Conservation (phyloP, 2,797 vertebrate species). For the Acanthopagrus latus region DNA sequence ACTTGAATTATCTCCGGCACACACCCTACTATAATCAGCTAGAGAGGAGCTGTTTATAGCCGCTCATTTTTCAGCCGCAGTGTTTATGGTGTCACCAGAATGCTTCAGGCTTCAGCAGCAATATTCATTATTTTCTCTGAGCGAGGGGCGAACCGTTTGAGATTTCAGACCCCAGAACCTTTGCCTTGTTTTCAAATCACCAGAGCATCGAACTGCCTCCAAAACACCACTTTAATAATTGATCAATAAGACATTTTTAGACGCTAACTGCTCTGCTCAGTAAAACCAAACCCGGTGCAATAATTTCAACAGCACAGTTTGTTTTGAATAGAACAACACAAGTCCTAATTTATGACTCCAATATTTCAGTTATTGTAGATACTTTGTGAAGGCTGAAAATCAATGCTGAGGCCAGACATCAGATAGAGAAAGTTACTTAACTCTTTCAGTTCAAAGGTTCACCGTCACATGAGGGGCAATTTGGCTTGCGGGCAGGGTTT, state of each 20-base stretch:
- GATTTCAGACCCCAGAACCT: slow-evolving; percentile 15
- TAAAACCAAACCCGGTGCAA: slow-evolving; percentile 6
- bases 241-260: neutral
- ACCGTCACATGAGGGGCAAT: slow-evolving; percentile 19
- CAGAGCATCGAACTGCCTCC: slow-evolving; percentile 14
- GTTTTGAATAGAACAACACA: slow-evolving; percentile 4
- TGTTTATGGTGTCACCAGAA: slow-evolving; percentile 29
- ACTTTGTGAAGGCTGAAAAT: slow-evolving; percentile 11
- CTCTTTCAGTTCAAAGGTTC: slow-evolving; percentile 18
- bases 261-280: slow-evolving; percentile 9
- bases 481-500: slow-evolving; percentile 28
- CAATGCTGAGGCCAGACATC: slow-evolving; percentile 9
- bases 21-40: slow-evolving; percentile 9
- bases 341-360: slow-evolving; percentile 10
- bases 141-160: neutral
- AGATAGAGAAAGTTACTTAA: slow-evolving; percentile 7
- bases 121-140: slow-evolving; percentile 13
- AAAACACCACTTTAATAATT: slow-evolving; percentile 25
- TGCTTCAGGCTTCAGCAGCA: neutral
- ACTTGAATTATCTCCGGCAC: slow-evolving; percentile 23
- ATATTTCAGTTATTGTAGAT: slow-evolving; percentile 10
- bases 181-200: slow-evolving; percentile 33
- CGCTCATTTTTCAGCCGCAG: slow-evolving; percentile 16
- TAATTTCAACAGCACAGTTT: neutral
- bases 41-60: slow-evolving; percentile 5